Base-by-base conservation (phyloP, 1,140 invertebrate genomes). In the Lycorma delicatula region DNA sequence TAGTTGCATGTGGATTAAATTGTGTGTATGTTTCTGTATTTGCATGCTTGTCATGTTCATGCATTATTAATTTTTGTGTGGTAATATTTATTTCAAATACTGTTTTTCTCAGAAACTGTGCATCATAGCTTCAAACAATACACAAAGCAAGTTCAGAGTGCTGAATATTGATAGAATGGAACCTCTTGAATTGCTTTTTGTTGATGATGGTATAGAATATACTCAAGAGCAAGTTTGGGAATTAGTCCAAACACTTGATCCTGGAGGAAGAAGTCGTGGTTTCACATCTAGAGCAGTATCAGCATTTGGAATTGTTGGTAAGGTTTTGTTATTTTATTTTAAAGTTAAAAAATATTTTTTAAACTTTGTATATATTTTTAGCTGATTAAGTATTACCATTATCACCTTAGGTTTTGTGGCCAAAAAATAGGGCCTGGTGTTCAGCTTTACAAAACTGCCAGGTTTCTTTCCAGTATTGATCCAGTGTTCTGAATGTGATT, bases 61-160 rank as follows among this genome's bases (percentile, higher is more conserved):
- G 16, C 22, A 20, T 58, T 47, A 52, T 49, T 16, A 36, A 26
- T 29, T 16, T 26, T 28, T 47, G 48, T 6, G 13, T 26, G 54
- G n/a, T 11, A 53, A 36, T 12, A 9, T 9, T 34, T n/a, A n/a
- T 34, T 34, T 34, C 25, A 12, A 16, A 55, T 18, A 3, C 46
- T 47, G 52, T 31, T 63, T 66, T 63, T 77, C 77, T 62, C 68
- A 92, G 89, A 80, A 87, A 68, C 88, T 91, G 71, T 97, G 91
- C 76, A 75, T 98, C 57, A 87, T 98, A 68, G 94, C 93, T 28
- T 95, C 92, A 13, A 98, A 97, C 68, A 94, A 95, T 65, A 88
- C 88, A 2, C 83, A 95, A 73, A 93, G 86, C 1, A 81, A 87
- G 60, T 98, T 96, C 70, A 77, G 93, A 64, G 85, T 98, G 0